Base-by-base conservation (phyloP, 2,113 vertebrate species). In the Crotophaga sulcirostris region DNA sequence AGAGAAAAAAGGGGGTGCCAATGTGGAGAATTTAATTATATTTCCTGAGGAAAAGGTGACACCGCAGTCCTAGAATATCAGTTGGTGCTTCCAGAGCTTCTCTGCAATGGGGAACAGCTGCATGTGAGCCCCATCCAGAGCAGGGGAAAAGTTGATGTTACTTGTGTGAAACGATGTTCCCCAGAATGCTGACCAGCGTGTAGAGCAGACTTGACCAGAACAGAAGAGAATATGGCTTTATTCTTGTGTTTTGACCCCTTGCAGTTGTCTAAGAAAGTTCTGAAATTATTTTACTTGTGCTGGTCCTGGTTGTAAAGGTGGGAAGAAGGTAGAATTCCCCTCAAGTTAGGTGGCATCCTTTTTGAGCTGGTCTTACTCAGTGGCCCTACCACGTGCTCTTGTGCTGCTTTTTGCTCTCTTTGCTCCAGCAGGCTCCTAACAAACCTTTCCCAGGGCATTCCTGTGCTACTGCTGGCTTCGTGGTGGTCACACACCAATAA, bases 21-120 rank as follows among this genome's bases (percentile, higher is more conserved):
- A 11, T 2, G 3, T 49, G 47, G 58, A 44, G 36, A 33, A 38
- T 62, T 23, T 14, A 14, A 12, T 2, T 1, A 0, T 51, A 9
- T 47, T 73, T 73, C 49, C 40, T 6, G 12, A 73, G 74, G 51
- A 62, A 29, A 63, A 67, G 33, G 21, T 63, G 62, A 12, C 25
- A 9, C 42, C 15, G 16, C 66, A 19, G 19, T n/a, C 7, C 26
- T 0, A 6, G 55, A n/a, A 9, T 11, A 36, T 31, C 38, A 18
- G 24, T 24, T 62, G n/a, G 2, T 36, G 2, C 16, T 59, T 75
- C 31, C 62, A 45, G 9, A 59, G 42, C 21, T 7, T 21, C 51
- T 17, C 36, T 51, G 45, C 1, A 0, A 2, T 20, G 38, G 66
- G 70, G 38, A 66, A 1, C 13, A 10, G 25, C 28, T 63, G 56